These are phyloP conservation scores for Suncus etruscus DNA, from an alignment of 2,113 vertebrate species.

Conservation along the genomic window DNA sequence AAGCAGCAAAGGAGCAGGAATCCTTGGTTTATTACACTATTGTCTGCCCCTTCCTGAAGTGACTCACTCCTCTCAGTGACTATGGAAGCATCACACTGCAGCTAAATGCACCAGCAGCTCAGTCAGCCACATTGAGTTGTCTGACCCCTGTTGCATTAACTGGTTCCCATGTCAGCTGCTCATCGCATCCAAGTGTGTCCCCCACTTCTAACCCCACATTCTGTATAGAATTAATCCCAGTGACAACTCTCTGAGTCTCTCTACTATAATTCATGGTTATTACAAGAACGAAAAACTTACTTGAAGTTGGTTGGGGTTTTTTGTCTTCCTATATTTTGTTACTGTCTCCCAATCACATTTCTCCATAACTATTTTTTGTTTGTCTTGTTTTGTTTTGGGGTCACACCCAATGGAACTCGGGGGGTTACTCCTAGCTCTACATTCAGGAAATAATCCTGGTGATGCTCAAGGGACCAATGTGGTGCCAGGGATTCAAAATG, in stretches of 20 bases:
- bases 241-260: neutral
- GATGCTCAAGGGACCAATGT: too few relatives aligned
- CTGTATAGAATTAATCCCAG: neutral
- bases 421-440: too few relatives aligned
- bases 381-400: too few relatives aligned
- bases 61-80: neutral
- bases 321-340: neutral
- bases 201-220: neutral
- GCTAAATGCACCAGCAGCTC: too few relatives aligned
- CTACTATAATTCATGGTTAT: neutral
- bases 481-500: too few relatives aligned
- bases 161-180: neutral
- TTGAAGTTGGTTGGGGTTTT: too few relatives aligned
- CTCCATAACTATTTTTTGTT: neutral
- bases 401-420: too few relatives aligned
- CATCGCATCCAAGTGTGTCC: neutral
- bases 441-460: too few relatives aligned
- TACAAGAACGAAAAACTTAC: neutral
- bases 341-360: neutral
- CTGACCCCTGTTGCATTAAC: neutral
- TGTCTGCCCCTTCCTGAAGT: neutral
- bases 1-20: neutral
- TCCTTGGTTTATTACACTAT: too few relatives aligned
- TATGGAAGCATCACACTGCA: too few relatives aligned
- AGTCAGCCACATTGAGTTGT: too few relatives aligned